Evolutionary conservation across 2,113 vertebrate genomes (phyloP).

Genomic region (Strigops habroptila): DNA sequence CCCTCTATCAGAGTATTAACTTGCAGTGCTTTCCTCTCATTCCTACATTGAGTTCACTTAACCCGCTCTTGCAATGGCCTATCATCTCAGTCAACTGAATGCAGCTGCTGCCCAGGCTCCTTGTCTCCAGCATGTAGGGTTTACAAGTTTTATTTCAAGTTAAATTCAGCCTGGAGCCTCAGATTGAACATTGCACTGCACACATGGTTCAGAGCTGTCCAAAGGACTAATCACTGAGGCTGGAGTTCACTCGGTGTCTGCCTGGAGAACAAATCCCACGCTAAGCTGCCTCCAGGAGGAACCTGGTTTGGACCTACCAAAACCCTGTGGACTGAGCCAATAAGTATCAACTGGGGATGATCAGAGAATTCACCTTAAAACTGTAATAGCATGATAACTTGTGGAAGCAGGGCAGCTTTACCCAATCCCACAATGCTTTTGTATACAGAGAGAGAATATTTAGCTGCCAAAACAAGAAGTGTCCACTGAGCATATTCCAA

Average conservation of each 20-base stretch:
- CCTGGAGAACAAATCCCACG: not conserved
- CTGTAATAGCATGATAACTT: not conserved
- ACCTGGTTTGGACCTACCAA: not conserved
- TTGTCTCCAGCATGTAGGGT: not conserved
- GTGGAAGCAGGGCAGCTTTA: not conserved
- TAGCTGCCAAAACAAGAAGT: not conserved
- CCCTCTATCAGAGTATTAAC: not conserved
- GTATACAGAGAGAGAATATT: not conserved
- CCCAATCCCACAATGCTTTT: not conserved
- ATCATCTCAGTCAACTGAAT: not conserved
- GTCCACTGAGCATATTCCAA: not conserved
- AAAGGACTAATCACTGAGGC: fast-evolving
- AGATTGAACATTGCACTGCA: not conserved
- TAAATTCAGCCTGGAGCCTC: not conserved
- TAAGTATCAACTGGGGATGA: not conserved
- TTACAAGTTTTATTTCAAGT: not conserved
- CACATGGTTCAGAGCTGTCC: not conserved
- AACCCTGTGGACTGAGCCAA: not conserved
- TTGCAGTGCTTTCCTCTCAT: not conserved
- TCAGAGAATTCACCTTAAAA: not conserved
- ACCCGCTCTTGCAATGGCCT: not conserved
- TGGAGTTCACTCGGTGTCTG: not conserved
- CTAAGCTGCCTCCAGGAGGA: not conserved
- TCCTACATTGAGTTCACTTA: not conserved
- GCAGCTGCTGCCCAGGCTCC: not conserved